phyloP scores from a whole-genome alignment of 2,113 vertebrate genomes.

The Sus scrofa region DNA sequence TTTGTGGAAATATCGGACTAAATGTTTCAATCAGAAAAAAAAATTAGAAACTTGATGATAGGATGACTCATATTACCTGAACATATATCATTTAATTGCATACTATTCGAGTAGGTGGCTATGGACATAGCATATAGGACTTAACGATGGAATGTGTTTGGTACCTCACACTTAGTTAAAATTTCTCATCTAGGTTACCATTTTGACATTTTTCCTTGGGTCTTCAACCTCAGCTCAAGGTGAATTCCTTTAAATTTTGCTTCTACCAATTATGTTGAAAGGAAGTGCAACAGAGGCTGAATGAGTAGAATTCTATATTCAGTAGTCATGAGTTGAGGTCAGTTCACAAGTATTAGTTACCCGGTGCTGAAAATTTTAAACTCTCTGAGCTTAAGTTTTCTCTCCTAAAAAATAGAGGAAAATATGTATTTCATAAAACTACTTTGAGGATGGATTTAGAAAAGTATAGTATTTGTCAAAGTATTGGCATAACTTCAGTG shows the following conservation, averaged over 20 bases:
- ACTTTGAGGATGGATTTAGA: background rate
- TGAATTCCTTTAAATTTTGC: background rate
- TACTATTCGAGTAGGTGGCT: background rate
- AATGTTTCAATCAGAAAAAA: background rate
- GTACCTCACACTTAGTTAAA: background rate
- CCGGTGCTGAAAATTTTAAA: background rate
- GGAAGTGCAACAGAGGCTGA: background rate
- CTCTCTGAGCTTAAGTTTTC: background rate
- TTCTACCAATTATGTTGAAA: background rate
- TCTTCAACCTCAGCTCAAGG: background rate
- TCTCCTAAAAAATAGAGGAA: background rate
- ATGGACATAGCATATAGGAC: background rate
- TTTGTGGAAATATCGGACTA: background rate
- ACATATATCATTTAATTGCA: background rate
- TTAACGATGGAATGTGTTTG: background rate
- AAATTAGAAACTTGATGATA: background rate
- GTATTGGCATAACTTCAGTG: background rate
- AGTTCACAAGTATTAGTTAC: background rate
- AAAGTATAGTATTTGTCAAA: conserved; percentile 29
- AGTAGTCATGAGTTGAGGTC: background rate
- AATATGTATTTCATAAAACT: background rate
- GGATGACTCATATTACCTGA: background rate
- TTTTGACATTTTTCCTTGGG: background rate
- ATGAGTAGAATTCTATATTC: background rate
- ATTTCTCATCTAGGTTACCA: background rate